phyloP scores from a whole-genome alignment of 2,113 vertebrate species.

The Labeo catla region DNA sequence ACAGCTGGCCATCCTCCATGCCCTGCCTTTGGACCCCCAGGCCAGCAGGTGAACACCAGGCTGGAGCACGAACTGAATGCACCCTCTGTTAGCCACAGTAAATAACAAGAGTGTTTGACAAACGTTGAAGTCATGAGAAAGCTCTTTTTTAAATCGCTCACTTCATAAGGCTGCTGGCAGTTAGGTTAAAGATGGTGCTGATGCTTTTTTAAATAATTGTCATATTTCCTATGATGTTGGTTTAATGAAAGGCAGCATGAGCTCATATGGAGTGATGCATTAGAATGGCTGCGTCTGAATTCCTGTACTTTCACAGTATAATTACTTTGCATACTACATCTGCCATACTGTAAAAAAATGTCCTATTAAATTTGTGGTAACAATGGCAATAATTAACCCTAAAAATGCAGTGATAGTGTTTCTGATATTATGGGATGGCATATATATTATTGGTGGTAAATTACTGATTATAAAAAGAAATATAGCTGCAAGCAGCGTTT shows the following conservation, averaged over 20 bases:
- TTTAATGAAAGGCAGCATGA: background rate
- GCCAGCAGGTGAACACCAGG: slow-evolving; percentile 57
- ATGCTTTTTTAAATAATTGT: background rate
- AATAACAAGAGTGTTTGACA: slow-evolving; percentile 54
- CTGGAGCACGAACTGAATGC: slow-evolving; percentile 62
- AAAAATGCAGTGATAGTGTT: background rate
- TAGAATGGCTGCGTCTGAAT: background rate
- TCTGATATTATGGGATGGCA: background rate
- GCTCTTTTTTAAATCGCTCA: background rate
- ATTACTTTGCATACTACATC: background rate
- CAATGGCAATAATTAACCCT: background rate
- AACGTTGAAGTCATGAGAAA: background rate
- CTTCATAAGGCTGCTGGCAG: background rate
- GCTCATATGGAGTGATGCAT: background rate
- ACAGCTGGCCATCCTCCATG: slow-evolving; percentile 41
- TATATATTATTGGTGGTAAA: background rate
- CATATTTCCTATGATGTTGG: background rate
- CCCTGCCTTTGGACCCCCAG: slow-evolving; percentile 42
- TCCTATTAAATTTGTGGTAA: background rate
- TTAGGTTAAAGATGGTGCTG: background rate
- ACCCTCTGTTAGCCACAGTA: slow-evolving; percentile 58
- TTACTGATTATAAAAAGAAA: background rate
- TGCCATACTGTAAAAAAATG: background rate
- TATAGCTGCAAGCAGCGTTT: too few relatives aligned
- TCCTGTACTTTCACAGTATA: background rate